phyloP scores from a whole-genome alignment of 2,113 vertebrate genomes.

The Aleadryas rufinucha region DNA sequence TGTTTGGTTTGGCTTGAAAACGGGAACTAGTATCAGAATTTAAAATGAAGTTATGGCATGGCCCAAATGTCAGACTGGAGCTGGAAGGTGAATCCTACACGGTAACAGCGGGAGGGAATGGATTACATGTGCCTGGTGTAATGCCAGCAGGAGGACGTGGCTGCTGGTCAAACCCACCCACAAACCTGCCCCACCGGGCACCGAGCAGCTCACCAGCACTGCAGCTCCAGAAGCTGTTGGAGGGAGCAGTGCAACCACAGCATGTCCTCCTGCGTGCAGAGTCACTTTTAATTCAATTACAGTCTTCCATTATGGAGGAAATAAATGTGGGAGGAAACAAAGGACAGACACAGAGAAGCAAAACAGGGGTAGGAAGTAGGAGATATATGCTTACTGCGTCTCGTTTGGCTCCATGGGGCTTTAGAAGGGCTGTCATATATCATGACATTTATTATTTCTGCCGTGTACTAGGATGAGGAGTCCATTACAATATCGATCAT shows the following conservation, averaged over 20 bases:
- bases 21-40: background rate
- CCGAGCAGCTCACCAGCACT: background rate
- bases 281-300: slow-evolving; percentile 39
- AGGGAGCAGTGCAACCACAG: background rate
- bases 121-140: background rate
- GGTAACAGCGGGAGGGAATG: background rate
- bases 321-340: slow-evolving; percentile 58
- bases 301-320: slow-evolving; percentile 23
- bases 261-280: background rate
- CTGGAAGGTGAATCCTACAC: background rate
- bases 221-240: background rate
- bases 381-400: background rate
- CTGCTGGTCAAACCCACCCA: background rate
- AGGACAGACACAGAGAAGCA: slow-evolving; percentile 9
- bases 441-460: slow-evolving; percentile 45
- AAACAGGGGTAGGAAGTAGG: slow-evolving; percentile 2
- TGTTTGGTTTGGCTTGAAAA: background rate
- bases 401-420: background rate
- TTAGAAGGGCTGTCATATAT: slow-evolving; percentile 33
- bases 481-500: slow-evolving; percentile 50
- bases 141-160: background rate
- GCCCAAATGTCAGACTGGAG: background rate
- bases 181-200: background rate
- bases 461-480: background rate
- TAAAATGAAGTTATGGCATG: background rate